Evolutionary conservation across 2,797 vertebrate genomes (phyloP), one percentile per base, ranked within the genome.

Genomic region (Anabacerthia variegaticeps): DNA sequence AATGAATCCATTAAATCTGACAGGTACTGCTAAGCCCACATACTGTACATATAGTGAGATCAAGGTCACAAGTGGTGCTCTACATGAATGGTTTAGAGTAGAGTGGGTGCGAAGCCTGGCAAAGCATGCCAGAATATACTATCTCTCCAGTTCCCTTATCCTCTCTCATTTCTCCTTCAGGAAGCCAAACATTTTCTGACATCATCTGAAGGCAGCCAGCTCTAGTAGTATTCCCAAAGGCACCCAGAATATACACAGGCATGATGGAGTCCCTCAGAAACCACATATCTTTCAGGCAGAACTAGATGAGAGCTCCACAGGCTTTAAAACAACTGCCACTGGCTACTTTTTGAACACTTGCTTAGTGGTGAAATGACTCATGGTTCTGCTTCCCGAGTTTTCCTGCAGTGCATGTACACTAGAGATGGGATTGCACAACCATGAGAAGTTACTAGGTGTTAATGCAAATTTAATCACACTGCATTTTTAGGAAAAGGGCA

Each of bases 391-490:
- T 90, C 58, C 17, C 41, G 84, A 41, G 37, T 52, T n/a, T 61
- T 59, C 54, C 52, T 56, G 36, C 59, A 49, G 9, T 43, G 56
- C 28, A 41, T 2, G 1, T 37, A 84, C 3, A 19, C 48, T 66
- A 28, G 66, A 86, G n/a, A 63, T 7, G 14, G 69, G 59, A 84
- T n/a, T 3, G 7, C 71, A 73, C 6, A 58, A 44, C 30, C 72
- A 15, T 12, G 17, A 85, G 37, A 63, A 72, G 48, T 44, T 62
- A 69, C 63, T 72, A 62, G 43, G n/a, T 69, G 52, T 66, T 84
- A 78, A 94, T 62, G 77, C 58, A 94, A 88, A 92, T 90, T 43
- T 55, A 28, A 58, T 92, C 77, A 66, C 74, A 75, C 13, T 1
- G 26, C 80, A 82, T 79, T 85, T 93, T 75, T 58, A 63, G 52